These are phyloP conservation scores for Chelonoidis abingdonii DNA, from an alignment of 2,113 vertebrate genomes.

Conservation along the genomic window DNA sequence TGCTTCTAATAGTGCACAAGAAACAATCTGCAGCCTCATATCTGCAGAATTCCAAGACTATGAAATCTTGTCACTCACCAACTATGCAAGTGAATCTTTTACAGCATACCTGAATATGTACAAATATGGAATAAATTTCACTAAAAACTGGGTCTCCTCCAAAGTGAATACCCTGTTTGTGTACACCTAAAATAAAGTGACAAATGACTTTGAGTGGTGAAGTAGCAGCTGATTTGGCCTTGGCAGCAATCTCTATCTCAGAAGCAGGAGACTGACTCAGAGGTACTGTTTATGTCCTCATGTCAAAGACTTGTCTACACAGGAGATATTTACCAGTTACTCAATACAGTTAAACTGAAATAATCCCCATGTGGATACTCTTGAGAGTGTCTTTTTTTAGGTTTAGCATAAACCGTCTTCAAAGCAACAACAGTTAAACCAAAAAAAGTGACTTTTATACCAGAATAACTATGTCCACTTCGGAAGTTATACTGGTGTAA, in stretches of 20 bases:
- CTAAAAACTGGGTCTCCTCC: background rate
- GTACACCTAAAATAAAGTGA: background rate
- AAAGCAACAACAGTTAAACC: too few relatives aligned
- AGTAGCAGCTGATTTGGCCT: background rate
- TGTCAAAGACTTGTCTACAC: background rate
- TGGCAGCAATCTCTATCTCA: background rate
- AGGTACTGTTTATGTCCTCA: background rate
- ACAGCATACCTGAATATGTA: background rate
- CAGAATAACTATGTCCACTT: too few relatives aligned
- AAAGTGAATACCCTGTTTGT: background rate
- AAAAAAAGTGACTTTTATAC: too few relatives aligned
- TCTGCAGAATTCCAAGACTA: background rate
- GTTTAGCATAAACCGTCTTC: too few relatives aligned
- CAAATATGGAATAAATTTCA: background rate
- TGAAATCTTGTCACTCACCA: background rate
- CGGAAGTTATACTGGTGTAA: too few relatives aligned
- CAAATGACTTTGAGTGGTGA: background rate
- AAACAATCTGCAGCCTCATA: background rate
- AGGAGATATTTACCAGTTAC: too few relatives aligned
- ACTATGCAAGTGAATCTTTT: background rate
- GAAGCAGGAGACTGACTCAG: background rate
- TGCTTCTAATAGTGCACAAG: background rate
- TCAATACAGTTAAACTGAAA: too few relatives aligned
- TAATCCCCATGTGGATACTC: too few relatives aligned
- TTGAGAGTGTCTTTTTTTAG: too few relatives aligned